Evolutionary conservation across 2,888 invertebrate genomes (phyloP).

Genomic region (Microchrysa polita): DNA sequence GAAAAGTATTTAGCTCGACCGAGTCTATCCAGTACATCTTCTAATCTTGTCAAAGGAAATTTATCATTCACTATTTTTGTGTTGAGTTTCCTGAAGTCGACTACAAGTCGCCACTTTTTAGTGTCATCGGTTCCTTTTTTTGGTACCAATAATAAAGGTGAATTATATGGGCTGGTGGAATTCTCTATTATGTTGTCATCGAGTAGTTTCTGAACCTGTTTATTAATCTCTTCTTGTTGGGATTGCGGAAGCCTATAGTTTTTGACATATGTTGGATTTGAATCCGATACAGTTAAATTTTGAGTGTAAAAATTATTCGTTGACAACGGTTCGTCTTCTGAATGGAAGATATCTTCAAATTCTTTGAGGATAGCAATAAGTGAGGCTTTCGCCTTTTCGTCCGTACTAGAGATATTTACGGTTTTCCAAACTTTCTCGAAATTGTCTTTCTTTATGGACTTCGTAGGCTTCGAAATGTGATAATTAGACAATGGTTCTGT

Average conservation of each 20-base stretch:
- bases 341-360: background rate
- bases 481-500: no score
- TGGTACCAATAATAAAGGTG: conserved; percentile 49
- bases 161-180: conserved; percentile 48
- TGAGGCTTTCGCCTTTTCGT: background rate
- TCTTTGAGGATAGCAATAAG: background rate
- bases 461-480: no score
- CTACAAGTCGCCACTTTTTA: no score
- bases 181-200: conserved; percentile 44
- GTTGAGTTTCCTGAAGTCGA: no score
- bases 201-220: background rate
- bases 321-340: background rate
- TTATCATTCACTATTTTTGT: no score
- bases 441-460: no score
- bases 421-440: no score
- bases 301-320: conserved; percentile 14
- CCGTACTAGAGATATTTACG: no score
- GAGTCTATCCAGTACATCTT: no score
- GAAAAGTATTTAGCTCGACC: no score
- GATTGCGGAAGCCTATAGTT: conserved; percentile 6
- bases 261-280: background rate
- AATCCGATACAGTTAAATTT: background rate
- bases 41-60: no score
- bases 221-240: background rate
- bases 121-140: no score